Conservation (phyloP, 2,797 vertebrate species). For the Bovichtus variegatus region DNA sequence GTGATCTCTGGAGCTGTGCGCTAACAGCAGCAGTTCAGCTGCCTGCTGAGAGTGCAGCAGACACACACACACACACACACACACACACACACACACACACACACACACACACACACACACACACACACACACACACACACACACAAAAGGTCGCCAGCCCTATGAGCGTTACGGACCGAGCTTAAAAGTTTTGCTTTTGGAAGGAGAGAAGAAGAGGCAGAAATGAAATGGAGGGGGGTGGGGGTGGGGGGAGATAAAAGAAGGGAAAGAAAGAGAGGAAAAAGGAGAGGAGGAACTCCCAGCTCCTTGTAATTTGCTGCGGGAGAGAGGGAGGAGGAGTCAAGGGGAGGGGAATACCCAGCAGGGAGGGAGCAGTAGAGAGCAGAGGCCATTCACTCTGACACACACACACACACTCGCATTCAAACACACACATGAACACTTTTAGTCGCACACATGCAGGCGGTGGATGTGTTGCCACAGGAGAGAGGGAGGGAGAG, state of each 20-base stretch:
- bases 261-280: constrained; percentile 27
- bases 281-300: constrained; percentile 69
- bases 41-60: constrained; percentile 58
- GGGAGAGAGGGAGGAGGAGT: constrained; percentile 76
- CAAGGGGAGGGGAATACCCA: constrained; percentile 81
- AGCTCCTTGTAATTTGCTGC: constrained; percentile 82
- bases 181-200: constrained; percentile 32
- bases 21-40: constrained; percentile 58
- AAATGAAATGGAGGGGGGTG: not conserved
- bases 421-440: constrained; percentile 64
- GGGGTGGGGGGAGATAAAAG: constrained; percentile 30
- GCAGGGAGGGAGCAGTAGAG: constrained; percentile 76
- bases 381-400: constrained; percentile 81
- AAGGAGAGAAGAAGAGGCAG: not conserved
- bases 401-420: constrained; percentile 59
- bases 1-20: constrained; percentile 72
- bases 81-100: no score
- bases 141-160: constrained; percentile 37
- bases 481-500: constrained; percentile 56
- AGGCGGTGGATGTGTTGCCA: constrained; percentile 65
- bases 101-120: no score
- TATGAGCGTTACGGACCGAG: not conserved
- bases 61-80: constrained; percentile 36
- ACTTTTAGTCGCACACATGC: constrained; percentile 63
- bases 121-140: constrained; percentile 26